phyloP scores from a whole-genome alignment of 1,140 invertebrate species.

The Apis dorsata region DNA sequence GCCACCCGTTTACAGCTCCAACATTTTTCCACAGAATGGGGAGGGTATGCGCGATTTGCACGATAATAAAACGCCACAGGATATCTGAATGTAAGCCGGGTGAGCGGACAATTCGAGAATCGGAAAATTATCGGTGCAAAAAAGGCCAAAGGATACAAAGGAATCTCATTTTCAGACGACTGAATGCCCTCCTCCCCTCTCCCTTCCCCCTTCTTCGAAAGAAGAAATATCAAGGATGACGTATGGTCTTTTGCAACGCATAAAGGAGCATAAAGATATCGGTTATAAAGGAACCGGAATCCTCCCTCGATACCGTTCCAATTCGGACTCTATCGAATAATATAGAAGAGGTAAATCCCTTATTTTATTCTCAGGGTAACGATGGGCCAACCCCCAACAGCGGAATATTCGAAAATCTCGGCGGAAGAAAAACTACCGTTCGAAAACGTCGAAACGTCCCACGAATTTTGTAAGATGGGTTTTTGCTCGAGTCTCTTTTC shows the following conservation, averaged over 20 bases:
- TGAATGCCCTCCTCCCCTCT: not conserved
- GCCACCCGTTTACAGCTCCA: no score
- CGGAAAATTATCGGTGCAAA: constrained; percentile 38
- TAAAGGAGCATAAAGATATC: constrained; percentile 21
- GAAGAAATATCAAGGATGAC: constrained; percentile 9
- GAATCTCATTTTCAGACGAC: constrained; percentile 38
- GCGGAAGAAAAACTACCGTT: not conserved
- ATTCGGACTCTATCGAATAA: constrained; percentile 42
- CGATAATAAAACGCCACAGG: constrained; percentile 4
- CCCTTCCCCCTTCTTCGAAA: not conserved
- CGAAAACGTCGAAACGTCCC: constrained; percentile 12
- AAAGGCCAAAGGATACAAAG: constrained; percentile 22
- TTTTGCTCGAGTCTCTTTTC: not conserved
- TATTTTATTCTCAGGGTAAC: constrained; percentile 41
- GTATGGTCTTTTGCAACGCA: constrained; percentile 22
- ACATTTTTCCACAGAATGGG: not conserved
- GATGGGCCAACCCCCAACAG: constrained; percentile 11
- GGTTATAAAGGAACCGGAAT: constrained; percentile 32
- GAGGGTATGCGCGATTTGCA: not conserved
- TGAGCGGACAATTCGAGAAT: constrained; percentile 11
- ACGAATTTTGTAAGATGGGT: not conserved
- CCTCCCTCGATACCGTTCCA: constrained; percentile 54
- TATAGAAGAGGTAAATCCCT: constrained; percentile 38
- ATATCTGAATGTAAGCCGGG: constrained; percentile 2
- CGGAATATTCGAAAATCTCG: constrained; percentile 38